Conservation (phyloP, 2,113 vertebrate species). For the Monarcha castaneiventris region DNA sequence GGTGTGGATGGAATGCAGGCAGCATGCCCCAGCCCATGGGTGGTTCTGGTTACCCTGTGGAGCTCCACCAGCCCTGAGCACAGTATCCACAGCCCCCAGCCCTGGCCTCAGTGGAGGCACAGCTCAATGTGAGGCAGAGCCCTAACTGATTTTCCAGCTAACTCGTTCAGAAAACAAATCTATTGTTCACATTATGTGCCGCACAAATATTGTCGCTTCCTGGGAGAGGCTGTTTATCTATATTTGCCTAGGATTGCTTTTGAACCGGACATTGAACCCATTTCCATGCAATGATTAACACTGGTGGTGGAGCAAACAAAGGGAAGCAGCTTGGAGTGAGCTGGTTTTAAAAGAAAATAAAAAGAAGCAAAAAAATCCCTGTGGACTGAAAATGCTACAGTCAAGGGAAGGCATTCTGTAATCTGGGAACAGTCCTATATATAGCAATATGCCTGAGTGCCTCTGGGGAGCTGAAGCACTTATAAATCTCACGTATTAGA, state of each 20-base stretch:
- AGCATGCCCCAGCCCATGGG: fast-evolving
- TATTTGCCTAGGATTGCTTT: slow-evolving; percentile 11
- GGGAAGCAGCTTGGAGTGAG: background rate
- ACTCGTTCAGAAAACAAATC: background rate
- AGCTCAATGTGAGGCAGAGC: background rate
- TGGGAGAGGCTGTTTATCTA: slow-evolving; percentile 1
- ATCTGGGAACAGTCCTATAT: slow-evolving; percentile 68
- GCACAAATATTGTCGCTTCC: background rate
- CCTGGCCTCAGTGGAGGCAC: background rate
- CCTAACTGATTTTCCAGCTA: background rate
- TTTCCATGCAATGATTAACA: slow-evolving; percentile 50
- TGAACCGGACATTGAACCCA: slow-evolving; percentile 41
- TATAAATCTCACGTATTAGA: slow-evolving; percentile 59
- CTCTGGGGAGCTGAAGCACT: slow-evolving; percentile 58
- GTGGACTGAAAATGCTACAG: slow-evolving; percentile 32
- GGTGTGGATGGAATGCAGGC: fast-evolving
- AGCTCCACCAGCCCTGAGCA: fast-evolving
- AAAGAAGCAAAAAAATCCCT: slow-evolving; percentile 1
- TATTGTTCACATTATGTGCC: background rate
- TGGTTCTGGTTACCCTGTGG: fast-evolving
- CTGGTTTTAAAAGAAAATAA: background rate
- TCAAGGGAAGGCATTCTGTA: slow-evolving; percentile 50
- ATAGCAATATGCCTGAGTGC: slow-evolving; percentile 57
- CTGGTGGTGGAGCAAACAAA: background rate
- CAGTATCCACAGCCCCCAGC: background rate